A percentile compares a stretch with the other conserved stretches of the same genome.
phyloP scores from a whole-genome alignment of 2,888 invertebrate species.

The Agrilus biguttatus region DNA sequence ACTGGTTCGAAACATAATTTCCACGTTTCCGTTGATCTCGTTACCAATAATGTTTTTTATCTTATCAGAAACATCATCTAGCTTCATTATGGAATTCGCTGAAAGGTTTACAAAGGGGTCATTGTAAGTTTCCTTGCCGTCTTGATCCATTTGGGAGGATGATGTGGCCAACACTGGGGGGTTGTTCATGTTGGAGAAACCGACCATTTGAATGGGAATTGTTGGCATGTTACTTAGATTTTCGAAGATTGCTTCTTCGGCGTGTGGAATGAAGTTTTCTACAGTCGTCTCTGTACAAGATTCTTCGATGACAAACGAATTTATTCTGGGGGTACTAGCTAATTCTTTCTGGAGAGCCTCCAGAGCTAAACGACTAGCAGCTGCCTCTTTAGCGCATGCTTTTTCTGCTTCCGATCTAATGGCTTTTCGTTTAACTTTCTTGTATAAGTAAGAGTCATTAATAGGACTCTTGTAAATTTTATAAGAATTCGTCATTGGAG shows the following conservation, averaged over 20 bases:
- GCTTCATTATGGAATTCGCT: conserved; percentile 1
- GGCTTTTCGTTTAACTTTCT: conserved; percentile 21
- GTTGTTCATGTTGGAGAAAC: conserved; percentile 15
- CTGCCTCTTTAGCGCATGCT: conserved; percentile 30
- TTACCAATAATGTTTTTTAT: conserved; percentile 24
- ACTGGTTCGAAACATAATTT: conserved; percentile 48
- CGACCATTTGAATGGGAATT: conserved; percentile 16
- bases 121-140: conserved; percentile 7
- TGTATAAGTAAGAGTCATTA: conserved; percentile 16
- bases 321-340: conserved; percentile 23
- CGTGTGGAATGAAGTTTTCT: conserved; percentile 26
- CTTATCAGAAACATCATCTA: conserved; percentile 19
- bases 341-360: conserved; percentile 32
- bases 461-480: conserved; percentile 4
- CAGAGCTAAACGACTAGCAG: conserved; percentile 30
- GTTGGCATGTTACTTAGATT: conserved; percentile 14
- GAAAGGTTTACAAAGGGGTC: conserved; percentile 10
- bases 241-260: conserved; percentile 16
- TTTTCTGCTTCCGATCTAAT: conserved; percentile 26
- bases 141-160: conserved; percentile 11
- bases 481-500: conserved; percentile 2
- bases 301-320: conserved; percentile 28
- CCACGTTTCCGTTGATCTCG: conserved; percentile 30
- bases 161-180: conserved; percentile 10
- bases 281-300: conserved; percentile 28